Evolutionary conservation across 2,888 invertebrate genomes (phyloP).

Genomic region (Synergus japonicus): DNA sequence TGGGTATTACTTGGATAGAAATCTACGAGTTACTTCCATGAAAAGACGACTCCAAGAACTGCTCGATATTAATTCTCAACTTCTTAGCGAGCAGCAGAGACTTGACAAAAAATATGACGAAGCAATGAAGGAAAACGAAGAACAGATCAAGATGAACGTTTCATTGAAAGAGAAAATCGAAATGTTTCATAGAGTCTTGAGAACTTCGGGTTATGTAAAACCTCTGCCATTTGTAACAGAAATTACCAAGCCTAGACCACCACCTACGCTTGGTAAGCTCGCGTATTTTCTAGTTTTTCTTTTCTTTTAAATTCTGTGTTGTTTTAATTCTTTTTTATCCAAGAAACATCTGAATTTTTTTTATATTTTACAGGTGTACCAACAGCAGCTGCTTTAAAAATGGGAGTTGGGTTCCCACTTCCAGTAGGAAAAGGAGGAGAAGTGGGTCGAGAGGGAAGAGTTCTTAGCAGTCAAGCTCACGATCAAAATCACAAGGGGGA

Average conservation of each 20-base stretch:
- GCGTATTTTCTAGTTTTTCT: conserved; percentile 1
- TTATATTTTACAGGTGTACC: conserved; percentile 77
- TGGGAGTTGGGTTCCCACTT: conserved; percentile 91
- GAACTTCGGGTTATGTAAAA: conserved; percentile 70
- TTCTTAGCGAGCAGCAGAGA: conserved; percentile 88
- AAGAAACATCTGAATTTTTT: conserved; percentile 31
- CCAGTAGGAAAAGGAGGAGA: conserved; percentile 84
- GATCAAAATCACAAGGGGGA: conserved; percentile 73
- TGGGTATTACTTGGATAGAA: conserved; percentile 94
- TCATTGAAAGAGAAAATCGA: conserved; percentile 80
- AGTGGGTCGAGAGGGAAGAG: conserved; percentile 84
- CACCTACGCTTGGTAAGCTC: conserved; percentile 68
- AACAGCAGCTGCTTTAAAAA: conserved; percentile 90
- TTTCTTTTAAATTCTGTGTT: not conserved
- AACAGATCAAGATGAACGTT: conserved; percentile 81
- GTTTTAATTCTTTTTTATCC: not conserved
- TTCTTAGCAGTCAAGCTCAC: conserved; percentile 76
- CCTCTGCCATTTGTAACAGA: conserved; percentile 69
- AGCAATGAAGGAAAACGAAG: conserved; percentile 84
- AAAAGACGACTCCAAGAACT: conserved; percentile 87
- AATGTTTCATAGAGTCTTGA: conserved; percentile 71
- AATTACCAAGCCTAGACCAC: conserved; percentile 69
- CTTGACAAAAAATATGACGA: conserved; percentile 89
- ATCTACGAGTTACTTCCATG: conserved; percentile 88
- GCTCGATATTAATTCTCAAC: conserved; percentile 85